Conservation (phyloP, 2,113 vertebrate genomes). For the Pygoscelis antarcticus region DNA sequence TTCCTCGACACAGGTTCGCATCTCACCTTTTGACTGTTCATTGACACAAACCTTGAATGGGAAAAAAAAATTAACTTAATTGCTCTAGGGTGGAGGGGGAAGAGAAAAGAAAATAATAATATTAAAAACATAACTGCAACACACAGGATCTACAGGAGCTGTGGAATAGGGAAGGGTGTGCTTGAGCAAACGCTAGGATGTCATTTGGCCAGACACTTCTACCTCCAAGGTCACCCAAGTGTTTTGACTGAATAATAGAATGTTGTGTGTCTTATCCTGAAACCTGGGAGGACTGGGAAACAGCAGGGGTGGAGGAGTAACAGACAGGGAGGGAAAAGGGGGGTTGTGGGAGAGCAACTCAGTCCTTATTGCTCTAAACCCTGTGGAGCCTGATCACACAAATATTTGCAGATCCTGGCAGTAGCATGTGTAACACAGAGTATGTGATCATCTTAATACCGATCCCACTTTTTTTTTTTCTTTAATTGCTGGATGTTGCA, state of each 20-base stretch:
- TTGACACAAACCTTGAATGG: constrained; percentile 14
- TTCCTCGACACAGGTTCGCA: neutral
- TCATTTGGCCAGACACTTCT: constrained; percentile 53
- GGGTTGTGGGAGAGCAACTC: neutral
- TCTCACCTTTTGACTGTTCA: constrained; percentile 9
- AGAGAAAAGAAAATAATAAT: constrained; percentile 7
- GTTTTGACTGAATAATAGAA: constrained; percentile 54
- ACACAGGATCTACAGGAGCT: neutral
- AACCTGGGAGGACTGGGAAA: constrained; percentile 37
- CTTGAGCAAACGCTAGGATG: constrained; percentile 26
- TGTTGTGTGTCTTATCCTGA: constrained; percentile 17
- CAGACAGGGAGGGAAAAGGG: neutral
- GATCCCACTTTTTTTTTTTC: constrained; percentile 25
- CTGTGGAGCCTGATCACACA: constrained; percentile 49
- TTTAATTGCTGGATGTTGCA: constrained; percentile 21
- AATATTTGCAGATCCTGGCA: constrained; percentile 54
- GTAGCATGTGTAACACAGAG: neutral
- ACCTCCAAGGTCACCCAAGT: constrained; percentile 61
- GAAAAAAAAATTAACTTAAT: constrained; percentile 1
- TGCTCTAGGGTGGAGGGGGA: neutral
- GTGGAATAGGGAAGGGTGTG: constrained; percentile 5
- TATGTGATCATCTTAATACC: neutral
- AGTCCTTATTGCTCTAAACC: constrained; percentile 12
- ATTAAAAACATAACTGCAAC: constrained; percentile 29
- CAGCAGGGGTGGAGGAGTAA: constrained; percentile 36